These are phyloP conservation scores for Pemphigus obesinymphae DNA, from an alignment of 1,140 invertebrate genomes.

Conservation along the genomic window DNA sequence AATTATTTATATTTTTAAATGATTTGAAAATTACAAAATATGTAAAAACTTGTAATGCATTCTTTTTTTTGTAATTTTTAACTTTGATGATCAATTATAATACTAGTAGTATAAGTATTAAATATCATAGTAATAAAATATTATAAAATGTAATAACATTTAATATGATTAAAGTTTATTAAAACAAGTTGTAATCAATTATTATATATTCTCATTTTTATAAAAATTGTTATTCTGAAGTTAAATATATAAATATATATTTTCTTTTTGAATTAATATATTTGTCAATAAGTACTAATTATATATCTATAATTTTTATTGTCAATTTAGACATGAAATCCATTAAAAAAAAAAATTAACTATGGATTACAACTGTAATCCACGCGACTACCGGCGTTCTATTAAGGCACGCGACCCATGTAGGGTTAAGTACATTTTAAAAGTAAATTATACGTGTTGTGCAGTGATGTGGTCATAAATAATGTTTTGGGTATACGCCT, in stretches of 20 bases:
- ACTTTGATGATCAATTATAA: neutral
- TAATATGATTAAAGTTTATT: conserved; percentile 2
- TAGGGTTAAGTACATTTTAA: no score
- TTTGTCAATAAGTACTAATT: conserved; percentile 2
- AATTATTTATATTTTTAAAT: neutral
- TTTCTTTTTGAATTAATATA: neutral
- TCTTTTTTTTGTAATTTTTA: conserved; percentile 3
- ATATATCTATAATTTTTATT: conserved; percentile 7
- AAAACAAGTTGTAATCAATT: conserved; percentile 19
- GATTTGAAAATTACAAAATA: neutral
- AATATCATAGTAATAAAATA: conserved; percentile 6
- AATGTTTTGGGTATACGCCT: no score
- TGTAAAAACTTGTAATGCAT: neutral
- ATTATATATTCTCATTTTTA: conserved; percentile 7
- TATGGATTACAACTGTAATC: conserved; percentile 1
- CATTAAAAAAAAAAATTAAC: neutral
- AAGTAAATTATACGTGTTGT: no score
- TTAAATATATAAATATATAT: neutral
- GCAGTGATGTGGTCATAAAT: no score
- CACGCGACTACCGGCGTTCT: neutral
- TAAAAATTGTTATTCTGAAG: conserved; percentile 1
- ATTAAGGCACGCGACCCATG: neutral
- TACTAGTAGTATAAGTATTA: conserved; percentile 22
- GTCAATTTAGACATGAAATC: neutral
- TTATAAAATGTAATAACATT: conserved; percentile 24